These are phyloP conservation scores for Megaceryle torquata DNA, from an alignment of 2,113 vertebrate genomes.

Conservation along the genomic window DNA sequence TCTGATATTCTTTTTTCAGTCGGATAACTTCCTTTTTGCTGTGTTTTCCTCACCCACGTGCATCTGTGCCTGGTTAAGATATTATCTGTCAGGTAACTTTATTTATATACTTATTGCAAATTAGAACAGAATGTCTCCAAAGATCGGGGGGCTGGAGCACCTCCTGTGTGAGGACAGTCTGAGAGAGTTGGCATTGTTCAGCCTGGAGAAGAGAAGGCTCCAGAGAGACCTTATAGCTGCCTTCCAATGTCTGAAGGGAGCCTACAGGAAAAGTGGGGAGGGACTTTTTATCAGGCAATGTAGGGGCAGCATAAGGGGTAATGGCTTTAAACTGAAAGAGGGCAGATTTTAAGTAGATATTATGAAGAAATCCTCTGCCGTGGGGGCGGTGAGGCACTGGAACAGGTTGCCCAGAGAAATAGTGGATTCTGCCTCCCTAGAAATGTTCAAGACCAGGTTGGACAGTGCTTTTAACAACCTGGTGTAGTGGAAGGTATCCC, in stretches of 20 bases:
- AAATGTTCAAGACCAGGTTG: background rate
- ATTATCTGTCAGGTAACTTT: background rate
- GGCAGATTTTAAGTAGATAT: background rate
- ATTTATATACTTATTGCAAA: background rate
- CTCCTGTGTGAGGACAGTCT: background rate
- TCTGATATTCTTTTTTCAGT: background rate
- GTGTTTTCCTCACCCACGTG: background rate
- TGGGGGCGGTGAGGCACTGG: background rate
- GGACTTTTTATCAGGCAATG: background rate
- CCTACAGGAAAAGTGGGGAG: background rate
- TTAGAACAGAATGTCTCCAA: background rate
- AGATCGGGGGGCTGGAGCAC: background rate
- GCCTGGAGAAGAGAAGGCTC: background rate
- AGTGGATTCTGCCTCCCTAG: background rate
- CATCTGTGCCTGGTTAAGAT: background rate
- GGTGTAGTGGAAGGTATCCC: background rate
- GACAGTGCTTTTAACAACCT: background rate
- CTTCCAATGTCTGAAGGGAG: background rate
- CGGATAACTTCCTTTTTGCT: background rate
- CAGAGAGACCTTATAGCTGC: background rate
- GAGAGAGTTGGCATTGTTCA: background rate
- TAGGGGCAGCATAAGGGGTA: background rate
- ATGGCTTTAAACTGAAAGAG: background rate
- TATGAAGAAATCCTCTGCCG: background rate
- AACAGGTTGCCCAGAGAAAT: background rate